Base-by-base conservation (phyloP, 35 echinoderm and acorn worm species). In the Patiria miniata region DNA sequence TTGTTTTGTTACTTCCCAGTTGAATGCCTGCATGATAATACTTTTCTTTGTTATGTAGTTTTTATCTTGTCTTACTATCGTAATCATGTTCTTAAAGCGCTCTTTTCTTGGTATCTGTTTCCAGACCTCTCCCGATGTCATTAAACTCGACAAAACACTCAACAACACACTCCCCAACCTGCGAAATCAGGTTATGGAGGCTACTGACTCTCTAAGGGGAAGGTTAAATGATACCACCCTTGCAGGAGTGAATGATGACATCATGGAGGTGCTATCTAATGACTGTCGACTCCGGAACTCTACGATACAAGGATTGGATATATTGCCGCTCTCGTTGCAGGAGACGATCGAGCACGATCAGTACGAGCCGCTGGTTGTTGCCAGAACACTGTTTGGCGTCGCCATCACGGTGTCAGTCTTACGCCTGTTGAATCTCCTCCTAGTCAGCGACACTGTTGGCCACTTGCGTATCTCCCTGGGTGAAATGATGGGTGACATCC, bases 341-440 rank as follows among this genome's bases (percentile, higher is more conserved):
- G 42, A 16, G 0, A 21, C 82, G 0, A 37, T 37, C 36, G 53
- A 54, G 0, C 39, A 37, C 47, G 53, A 84, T 52, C 53, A 36
- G 82, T 83, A 55, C 81, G 81, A 83, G n/a, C 81, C 81, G 47
- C 40, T 28, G 30, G 15, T 83, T 21, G 81, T 83, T 2, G 81
- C 54, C 16, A 22, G 52, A n/a, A 47, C 39, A 7, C 30, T 83
- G 32, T 83, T 83, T 15, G 47, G 44, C 42, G 7, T 83, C 0
- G 81, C 81, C 26, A 83, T 54, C 28, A 83, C 52, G 9, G 44
- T 83, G 47, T 30, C 81, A 15, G 39, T 83, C 33, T 36, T 83
- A 16, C 81, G 81, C 21, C 33, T 83, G 39, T 22, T 83, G 5
- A 83, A 83, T 36, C 47, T 83, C 36, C 44, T 83, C 10, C 32